Base-by-base conservation (phyloP, 1,140 invertebrate species). In the Chironomus striatipennis region DNA sequence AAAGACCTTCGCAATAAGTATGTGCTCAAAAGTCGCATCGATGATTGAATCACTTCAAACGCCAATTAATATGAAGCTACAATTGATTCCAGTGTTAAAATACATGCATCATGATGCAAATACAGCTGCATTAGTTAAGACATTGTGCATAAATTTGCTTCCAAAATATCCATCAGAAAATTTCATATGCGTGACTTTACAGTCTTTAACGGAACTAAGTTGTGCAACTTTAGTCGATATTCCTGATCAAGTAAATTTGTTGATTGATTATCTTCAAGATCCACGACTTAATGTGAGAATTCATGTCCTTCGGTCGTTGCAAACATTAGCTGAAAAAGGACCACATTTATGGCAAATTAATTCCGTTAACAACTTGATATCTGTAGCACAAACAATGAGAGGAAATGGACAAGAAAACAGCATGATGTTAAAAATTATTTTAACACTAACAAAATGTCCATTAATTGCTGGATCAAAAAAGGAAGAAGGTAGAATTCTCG, bases 1-100 rank as follows among this genome's bases (percentile, higher is more conserved):
- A 8, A 94, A 93, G 89, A 88, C 91, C 43, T 98, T 98, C 88
- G 95, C 96, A n/a, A 90, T 95, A 8, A 95, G 93, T 73, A 97
- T 98, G 90, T 98, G 95, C 79, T 93, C 93, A 77, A 97, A 97
- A 84, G 90, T 98, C 73, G 93, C 93, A 0, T 91, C 96, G 75
- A 98, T 98, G 95, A 96, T 98, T 77, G 90, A 94, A 80, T 93
- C 93, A 73, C 87, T 97, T 78, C 90, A 92, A 65, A 97, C 95
- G 0, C 94, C 95, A 5, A 91, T 95, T 7, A 92, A 95, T 70
- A 91, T 96, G 84, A 97, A 98, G 81, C 84, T 97, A 4, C 90
- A 94, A 77, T 85, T 98, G 0, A 94, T 98, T 76, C 91, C 94
- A 3, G 94, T 97, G 57, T 84, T 98, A 73, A 90, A 96, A 77